Evolutionary conservation across 2,888 invertebrate genomes (phyloP).

Genomic region (Petrolisthes cinctipes): DNA sequence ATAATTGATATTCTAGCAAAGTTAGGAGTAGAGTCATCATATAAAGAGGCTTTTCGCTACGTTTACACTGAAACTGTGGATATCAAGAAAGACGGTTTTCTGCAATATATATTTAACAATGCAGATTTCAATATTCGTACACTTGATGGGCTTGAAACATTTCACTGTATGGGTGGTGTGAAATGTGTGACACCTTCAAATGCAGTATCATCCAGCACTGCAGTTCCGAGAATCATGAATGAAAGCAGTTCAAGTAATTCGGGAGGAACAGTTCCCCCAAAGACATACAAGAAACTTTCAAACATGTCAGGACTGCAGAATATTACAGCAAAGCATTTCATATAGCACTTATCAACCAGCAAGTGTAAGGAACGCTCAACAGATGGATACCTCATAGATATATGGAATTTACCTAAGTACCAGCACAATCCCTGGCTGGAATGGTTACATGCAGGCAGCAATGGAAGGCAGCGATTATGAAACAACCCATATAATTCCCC

Average conservation of each 20-base stretch:
- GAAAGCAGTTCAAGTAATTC: conserved; percentile 3
- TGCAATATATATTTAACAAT: background rate
- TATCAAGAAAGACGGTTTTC: background rate
- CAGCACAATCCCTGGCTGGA: too few species aligned
- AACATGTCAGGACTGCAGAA: conserved; percentile 17
- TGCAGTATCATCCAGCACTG: background rate
- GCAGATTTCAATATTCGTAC: background rate
- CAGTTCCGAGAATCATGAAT: background rate
- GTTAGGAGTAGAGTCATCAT: background rate
- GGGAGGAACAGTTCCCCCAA: conserved; percentile 13
- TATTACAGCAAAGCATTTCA: background rate
- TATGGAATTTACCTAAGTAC: background rate
- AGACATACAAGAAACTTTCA: conserved; percentile 14
- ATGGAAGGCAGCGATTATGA: too few species aligned
- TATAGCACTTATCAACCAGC: background rate
- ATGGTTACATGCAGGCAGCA: too few species aligned
- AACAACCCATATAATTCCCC: too few species aligned
- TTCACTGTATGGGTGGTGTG: background rate
- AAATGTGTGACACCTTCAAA: background rate
- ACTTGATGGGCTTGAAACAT: background rate
- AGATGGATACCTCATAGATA: background rate
- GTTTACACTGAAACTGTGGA: background rate
- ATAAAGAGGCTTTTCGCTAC: conserved; percentile 2
- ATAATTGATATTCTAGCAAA: conserved; percentile 20
- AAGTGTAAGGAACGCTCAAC: background rate